Base-by-base conservation (phyloP, 2,797 vertebrate species). In the Peromyscus melanophrys region DNA sequence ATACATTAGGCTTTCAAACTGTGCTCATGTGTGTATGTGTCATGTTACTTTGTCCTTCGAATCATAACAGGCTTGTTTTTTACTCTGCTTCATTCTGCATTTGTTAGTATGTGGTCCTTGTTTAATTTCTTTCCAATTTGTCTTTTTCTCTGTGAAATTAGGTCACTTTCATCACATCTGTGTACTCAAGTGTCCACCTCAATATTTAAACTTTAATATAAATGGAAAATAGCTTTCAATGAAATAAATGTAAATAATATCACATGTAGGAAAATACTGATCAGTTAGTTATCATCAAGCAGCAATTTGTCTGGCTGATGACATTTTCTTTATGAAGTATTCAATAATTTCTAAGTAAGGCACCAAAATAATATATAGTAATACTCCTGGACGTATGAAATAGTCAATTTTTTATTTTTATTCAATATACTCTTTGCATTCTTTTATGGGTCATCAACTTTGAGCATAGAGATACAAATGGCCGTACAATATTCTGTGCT, bases 191-290 rank as follows among this genome's bases (percentile, higher is more conserved):
- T 52, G 4, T 27, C 43, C 46, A 9, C 29, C 37, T 6, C 52
- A 67, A 90, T 97, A 78, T 76, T 85, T 95, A 57, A 89, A 82
- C n/a, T 96, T 95, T 91, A 95, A 96, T 87, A 93, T 94, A 96
- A 89, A 92, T 90, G 78, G 90, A 97, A 95, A 97, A 77, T 0
- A 96, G 71, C 4, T 80, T 96, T 98, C 81, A 95, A 69, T 87
- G 71, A 90, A 95, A 89, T 81, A 95, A 96, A 89, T 87, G 31
- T 91, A 94, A 97, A 92, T 67, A 92, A 76, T 14, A 95, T 23
- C 43, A 61, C 31, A 92, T 43, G 89, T 5, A 57, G 17, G 94
- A 3, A 6, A 91, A 93, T 94, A 95, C 77, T 90, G 90, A 95
- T 96, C n/a, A 95, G 11, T 92, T 96, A 91, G 49, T 75, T 43